Conservation (phyloP, 1,140 invertebrate species). For the Zaprionus nigranus region DNA sequence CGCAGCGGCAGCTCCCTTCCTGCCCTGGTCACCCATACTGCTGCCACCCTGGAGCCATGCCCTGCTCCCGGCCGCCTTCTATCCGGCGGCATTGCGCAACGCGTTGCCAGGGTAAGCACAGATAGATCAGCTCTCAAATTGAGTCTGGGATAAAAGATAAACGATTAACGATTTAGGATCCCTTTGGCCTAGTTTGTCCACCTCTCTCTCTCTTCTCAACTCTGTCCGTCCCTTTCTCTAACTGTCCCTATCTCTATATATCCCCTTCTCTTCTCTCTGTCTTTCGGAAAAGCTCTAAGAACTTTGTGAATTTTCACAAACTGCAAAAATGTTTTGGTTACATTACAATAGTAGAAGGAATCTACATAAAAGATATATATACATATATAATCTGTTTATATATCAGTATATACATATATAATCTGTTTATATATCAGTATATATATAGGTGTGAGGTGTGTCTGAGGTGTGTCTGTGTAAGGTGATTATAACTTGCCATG, state of each 20-base stretch:
- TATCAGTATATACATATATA: no score
- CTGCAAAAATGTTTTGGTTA: background rate
- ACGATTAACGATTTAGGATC: no score
- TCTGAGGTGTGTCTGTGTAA: no score
- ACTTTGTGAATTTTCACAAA: background rate
- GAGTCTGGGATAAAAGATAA: background rate
- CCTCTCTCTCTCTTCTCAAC: no score
- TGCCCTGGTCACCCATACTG: constrained; percentile 86
- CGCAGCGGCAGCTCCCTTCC: constrained; percentile 85
- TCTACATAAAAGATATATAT: no score
- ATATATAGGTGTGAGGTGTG: no score
- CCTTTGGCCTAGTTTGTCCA: no score
- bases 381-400: no score
- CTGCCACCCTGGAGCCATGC: constrained; percentile 86
- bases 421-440: no score
- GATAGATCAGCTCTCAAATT: background rate
- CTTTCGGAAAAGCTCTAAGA: background rate
- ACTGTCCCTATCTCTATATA: background rate
- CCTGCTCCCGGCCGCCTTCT: constrained; percentile 85
- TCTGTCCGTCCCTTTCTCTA: background rate
- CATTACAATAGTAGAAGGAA: no score
- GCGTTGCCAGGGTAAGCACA: constrained; percentile 86
- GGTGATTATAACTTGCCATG: no score
- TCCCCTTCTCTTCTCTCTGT: background rate
- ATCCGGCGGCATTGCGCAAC: constrained; percentile 86